A percentile compares a stretch with the other conserved stretches of the same genome.
These are phyloP conservation scores for Lasioglossum pauxillum DNA, from an alignment of 2,888 invertebrate species.

Conservation along the genomic window DNA sequence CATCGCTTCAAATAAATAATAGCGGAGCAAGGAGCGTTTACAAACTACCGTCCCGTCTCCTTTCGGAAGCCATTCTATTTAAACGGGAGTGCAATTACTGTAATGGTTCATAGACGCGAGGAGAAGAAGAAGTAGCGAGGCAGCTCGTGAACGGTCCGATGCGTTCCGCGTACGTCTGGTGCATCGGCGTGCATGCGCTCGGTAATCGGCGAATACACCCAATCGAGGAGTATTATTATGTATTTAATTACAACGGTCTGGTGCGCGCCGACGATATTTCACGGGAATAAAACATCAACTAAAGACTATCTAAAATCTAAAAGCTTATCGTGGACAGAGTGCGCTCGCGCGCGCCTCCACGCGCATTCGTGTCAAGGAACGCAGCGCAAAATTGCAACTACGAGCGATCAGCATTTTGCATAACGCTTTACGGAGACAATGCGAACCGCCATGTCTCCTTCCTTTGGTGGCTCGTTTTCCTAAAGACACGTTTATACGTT, in stretches of 20 bases:
- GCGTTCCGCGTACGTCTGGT: constrained; percentile 18
- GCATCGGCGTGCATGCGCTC: constrained; percentile 14
- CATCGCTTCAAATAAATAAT: constrained; percentile 3
- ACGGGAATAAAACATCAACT: constrained; percentile 38
- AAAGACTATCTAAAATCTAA: constrained; percentile 61
- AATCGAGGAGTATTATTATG: constrained; percentile 52
- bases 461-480: background rate
- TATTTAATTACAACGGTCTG: constrained; percentile 48
- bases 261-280: constrained; percentile 45
- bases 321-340: constrained; percentile 37
- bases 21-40: background rate
- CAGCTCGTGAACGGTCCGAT: constrained; percentile 6
- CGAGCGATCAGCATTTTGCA: constrained; percentile 35
- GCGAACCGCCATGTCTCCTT: background rate
- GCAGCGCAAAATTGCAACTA: constrained; percentile 56
- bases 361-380: constrained; percentile 67
- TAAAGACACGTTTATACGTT: background rate
- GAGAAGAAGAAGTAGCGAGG: background rate
- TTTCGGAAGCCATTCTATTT: constrained; percentile 6
- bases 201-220: constrained; percentile 43
- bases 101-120: constrained; percentile 21
- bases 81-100: constrained; percentile 13
- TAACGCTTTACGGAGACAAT: constrained; percentile 39
- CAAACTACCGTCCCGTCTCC: background rate
- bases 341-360: constrained; percentile 37